These are phyloP conservation scores for Brachionus calyciflorus DNA, from an alignment of 1,140 invertebrate species.

Conservation along the genomic window DNA sequence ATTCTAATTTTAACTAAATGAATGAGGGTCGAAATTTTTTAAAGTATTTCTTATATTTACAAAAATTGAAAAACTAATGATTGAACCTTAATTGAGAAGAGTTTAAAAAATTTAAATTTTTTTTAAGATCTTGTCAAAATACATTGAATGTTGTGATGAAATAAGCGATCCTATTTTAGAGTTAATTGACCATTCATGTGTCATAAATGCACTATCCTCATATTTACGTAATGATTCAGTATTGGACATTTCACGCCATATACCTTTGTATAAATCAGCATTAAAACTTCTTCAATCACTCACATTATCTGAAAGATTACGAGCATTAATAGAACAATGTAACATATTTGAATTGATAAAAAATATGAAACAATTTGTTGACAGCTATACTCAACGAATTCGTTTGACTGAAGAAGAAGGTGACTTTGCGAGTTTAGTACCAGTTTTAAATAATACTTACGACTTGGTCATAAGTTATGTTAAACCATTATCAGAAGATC, in stretches of 20 bases:
- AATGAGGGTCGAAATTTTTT: no score
- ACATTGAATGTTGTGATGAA: background rate
- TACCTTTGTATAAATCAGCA: constrained; percentile 81
- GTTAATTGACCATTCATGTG: constrained; percentile 74
- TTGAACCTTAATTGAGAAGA: background rate
- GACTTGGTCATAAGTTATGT: constrained; percentile 13
- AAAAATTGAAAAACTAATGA: no score
- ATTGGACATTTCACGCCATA: constrained; percentile 87
- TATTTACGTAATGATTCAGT: constrained; percentile 92
- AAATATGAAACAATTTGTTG: constrained; percentile 84
- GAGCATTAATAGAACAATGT: constrained; percentile 68
- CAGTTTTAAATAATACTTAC: constrained; percentile 30
- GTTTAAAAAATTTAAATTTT: no score
- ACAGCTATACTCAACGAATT: constrained; percentile 79
- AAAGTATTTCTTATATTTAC: no score
- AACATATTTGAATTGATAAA: constrained; percentile 66
- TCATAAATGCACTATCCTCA: constrained; percentile 80
- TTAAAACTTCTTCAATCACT: constrained; percentile 76
- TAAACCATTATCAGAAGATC: constrained; percentile 45
- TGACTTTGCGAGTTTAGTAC: constrained; percentile 40
- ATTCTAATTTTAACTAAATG: no score
- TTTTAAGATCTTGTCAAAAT: constrained; percentile 41
- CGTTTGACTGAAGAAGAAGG: constrained; percentile 64
- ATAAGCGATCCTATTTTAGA: constrained; percentile 65
- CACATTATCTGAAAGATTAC: constrained; percentile 68